Evolutionary conservation across 1,140 invertebrate genomes (phyloP).

Genomic region (Brachionus calyciflorus): DNA sequence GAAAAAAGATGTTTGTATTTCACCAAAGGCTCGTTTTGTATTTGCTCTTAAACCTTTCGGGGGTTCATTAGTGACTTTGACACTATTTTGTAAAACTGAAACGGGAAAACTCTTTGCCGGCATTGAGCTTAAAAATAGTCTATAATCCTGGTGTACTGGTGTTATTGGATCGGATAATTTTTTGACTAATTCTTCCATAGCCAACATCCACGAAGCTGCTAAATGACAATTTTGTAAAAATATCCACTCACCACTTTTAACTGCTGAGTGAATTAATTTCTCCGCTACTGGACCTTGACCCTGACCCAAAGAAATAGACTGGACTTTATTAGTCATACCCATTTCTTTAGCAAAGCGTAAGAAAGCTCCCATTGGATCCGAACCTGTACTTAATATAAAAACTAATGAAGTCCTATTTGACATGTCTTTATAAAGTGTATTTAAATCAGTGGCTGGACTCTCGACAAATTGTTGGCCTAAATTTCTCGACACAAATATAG

Average conservation of each 20-base stretch:
- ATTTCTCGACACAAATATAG: slow-evolving; percentile 72
- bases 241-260: slow-evolving; percentile 60
- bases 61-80: slow-evolving; percentile 63
- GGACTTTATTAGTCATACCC: slow-evolving; percentile 59
- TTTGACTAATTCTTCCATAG: slow-evolving; percentile 59
- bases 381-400: slow-evolving; percentile 61
- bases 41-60: slow-evolving; percentile 66
- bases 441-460: slow-evolving; percentile 69
- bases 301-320: slow-evolving; percentile 64
- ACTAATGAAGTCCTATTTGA: slow-evolving; percentile 58
- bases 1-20: slow-evolving; percentile 66
- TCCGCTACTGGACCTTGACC: slow-evolving; percentile 62
- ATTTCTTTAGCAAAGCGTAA: slow-evolving; percentile 68
- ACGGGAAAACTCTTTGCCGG: slow-evolving; percentile 60
- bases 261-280: slow-evolving; percentile 57
- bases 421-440: slow-evolving; percentile 67
- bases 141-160: slow-evolving; percentile 58
- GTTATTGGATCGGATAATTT: slow-evolving; percentile 53
- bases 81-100: slow-evolving; percentile 60
- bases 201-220: slow-evolving; percentile 61
- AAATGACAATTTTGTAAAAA: slow-evolving; percentile 60
- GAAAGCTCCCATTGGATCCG: slow-evolving; percentile 66
- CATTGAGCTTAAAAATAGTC: slow-evolving; percentile 61
- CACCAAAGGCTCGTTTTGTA: slow-evolving; percentile 67
- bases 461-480: slow-evolving; percentile 76